Conservation (phyloP, 1,140 invertebrate species). For the Proales similis region DNA sequence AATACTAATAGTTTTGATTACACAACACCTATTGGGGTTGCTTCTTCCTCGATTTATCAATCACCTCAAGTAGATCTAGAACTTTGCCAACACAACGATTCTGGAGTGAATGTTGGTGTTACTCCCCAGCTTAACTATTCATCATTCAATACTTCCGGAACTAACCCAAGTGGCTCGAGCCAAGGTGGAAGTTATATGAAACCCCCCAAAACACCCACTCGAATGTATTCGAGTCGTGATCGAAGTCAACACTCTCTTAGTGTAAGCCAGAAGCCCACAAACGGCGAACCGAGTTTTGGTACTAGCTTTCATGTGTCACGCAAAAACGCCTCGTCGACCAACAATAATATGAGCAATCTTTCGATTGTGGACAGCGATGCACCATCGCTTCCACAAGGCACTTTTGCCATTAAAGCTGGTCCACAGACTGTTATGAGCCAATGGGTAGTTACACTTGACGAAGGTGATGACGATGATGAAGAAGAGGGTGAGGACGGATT, state of each 20-base stretch:
- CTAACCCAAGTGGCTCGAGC: not conserved
- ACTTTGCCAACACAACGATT: conserved; percentile 13
- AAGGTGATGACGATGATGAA: conserved; percentile 22
- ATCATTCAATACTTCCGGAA: not conserved
- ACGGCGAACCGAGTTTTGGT: not conserved
- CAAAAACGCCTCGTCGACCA: not conserved
- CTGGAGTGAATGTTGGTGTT: not conserved
- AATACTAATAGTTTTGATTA: conserved; percentile 18
- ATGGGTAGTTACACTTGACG: conserved; percentile 37
- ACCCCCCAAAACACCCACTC: conserved; percentile 28
- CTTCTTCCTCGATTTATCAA: conserved; percentile 26
- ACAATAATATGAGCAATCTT: conserved; percentile 14
- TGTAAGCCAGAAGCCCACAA: not conserved
- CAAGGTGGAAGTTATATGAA: conserved; percentile 17
- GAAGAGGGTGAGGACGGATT: conserved; percentile 1
- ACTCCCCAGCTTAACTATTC: not conserved
- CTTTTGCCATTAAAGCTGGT: conserved; percentile 34
- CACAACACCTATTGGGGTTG: conserved; percentile 16
- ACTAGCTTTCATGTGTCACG: not conserved
- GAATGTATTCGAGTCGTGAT: conserved; percentile 19
- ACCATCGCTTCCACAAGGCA: conserved; percentile 12
- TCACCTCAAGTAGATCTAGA: conserved; percentile 32
- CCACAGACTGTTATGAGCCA: conserved; percentile 33
- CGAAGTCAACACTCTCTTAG: not conserved
- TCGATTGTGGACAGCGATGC: conserved; percentile 37